These are phyloP conservation scores for Nothocercus nigrocapillus DNA, from an alignment of 2,113 vertebrate genomes.

Conservation along the genomic window DNA sequence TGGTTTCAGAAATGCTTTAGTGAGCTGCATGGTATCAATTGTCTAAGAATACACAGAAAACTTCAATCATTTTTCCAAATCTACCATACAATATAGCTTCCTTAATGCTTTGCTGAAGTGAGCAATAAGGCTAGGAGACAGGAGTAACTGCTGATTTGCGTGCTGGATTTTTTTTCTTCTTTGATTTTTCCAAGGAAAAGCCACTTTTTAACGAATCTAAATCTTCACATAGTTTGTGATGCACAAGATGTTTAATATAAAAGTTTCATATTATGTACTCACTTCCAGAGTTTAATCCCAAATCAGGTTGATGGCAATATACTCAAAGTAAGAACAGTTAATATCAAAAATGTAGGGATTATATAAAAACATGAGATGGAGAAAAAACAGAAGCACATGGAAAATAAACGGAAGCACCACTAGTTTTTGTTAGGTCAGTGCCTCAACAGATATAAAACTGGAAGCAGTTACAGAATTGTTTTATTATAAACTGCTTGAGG, in stretches of 20 bases:
- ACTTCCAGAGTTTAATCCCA: not conserved
- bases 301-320: not conserved
- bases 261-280: not conserved
- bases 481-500: not conserved
- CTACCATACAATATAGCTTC: not conserved
- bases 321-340: not conserved
- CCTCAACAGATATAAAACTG: not conserved
- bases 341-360: not conserved
- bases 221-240: not conserved
- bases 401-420: not conserved
- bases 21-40: not conserved
- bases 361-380: not conserved
- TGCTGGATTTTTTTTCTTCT: not conserved
- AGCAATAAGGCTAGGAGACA: not conserved
- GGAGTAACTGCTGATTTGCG: not conserved
- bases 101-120: not conserved
- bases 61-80: not conserved
- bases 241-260: not conserved
- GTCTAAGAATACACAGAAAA: not conserved
- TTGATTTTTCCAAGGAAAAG: not conserved
- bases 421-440: not conserved
- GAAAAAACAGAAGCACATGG: not conserved
- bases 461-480: not conserved
- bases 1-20: not conserved
- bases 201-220: not conserved